Evolutionary conservation across 1,140 invertebrate species (phyloP).

Genomic region (Eufriesea mexicana): DNA sequence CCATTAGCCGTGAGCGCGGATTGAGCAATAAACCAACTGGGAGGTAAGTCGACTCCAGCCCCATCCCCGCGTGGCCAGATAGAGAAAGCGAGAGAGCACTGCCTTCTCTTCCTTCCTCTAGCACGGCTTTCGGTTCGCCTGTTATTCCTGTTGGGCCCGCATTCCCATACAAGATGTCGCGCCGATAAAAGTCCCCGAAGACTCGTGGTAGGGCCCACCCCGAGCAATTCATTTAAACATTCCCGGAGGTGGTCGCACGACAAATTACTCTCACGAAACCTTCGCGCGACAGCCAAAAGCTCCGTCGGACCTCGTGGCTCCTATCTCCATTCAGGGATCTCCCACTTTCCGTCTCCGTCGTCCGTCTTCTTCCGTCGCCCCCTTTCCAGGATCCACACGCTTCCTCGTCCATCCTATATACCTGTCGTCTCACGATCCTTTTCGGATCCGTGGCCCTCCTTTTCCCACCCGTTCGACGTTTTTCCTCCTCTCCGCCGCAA

Average conservation of each 20-base stretch:
- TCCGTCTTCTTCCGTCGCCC: constrained; percentile 38
- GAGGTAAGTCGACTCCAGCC: constrained; percentile 76
- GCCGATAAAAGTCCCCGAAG: constrained; percentile 79
- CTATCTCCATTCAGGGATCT: constrained; percentile 81
- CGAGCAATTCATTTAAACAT: constrained; percentile 83
- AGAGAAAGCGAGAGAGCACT: constrained; percentile 14
- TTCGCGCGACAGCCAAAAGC: constrained; percentile 72
- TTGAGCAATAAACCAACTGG: constrained; percentile 82
- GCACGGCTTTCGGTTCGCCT: constrained; percentile 62
- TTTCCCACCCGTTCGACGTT: constrained; percentile 27
- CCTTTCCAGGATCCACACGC: neutral
- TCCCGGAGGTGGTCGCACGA: constrained; percentile 83
- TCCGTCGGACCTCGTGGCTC: constrained; percentile 62
- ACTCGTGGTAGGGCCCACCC: constrained; percentile 70
- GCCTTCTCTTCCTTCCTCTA: constrained; percentile 15
- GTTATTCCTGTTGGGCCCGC: constrained; percentile 78
- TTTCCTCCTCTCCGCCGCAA: constrained; percentile 23
- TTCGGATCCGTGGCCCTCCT: constrained; percentile 39
- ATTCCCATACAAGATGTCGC: constrained; percentile 83
- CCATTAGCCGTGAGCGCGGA: constrained; percentile 80
- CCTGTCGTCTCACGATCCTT: neutral
- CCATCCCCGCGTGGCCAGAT: constrained; percentile 47
- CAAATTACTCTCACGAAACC: constrained; percentile 82
- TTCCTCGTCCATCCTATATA: constrained; percentile 7
- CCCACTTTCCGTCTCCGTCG: constrained; percentile 36